Conservation (phyloP, 2,888 invertebrate species). For the Drosophila austrosaltans region DNA sequence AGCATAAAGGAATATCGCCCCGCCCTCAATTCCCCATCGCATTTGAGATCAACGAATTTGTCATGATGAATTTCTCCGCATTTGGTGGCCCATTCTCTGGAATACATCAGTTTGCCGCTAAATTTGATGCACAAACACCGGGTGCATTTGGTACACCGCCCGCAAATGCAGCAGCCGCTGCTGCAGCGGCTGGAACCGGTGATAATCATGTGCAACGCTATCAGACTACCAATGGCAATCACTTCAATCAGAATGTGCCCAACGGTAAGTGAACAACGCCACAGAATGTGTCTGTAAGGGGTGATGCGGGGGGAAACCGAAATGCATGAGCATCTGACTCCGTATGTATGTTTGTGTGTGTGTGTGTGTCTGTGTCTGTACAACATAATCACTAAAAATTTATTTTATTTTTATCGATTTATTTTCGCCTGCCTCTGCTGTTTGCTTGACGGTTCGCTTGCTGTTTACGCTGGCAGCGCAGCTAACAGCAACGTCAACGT, state of each 20-base stretch:
- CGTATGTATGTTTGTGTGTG: slow-evolving; percentile 10
- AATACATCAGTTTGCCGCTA: slow-evolving; percentile 84
- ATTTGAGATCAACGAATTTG: slow-evolving; percentile 46
- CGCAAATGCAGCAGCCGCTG: slow-evolving; percentile 74
- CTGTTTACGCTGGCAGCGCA: slow-evolving; percentile 23
- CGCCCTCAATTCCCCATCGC: slow-evolving; percentile 5
- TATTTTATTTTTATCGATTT: slow-evolving; percentile 79
- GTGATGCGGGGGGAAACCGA: neutral
- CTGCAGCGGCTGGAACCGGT: slow-evolving; percentile 63
- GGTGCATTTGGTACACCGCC: slow-evolving; percentile 83
- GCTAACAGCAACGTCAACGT: slow-evolving; percentile 59
- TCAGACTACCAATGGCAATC: slow-evolving; percentile 83
- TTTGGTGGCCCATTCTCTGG: slow-evolving; percentile 84
- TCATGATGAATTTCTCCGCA: slow-evolving; percentile 84
- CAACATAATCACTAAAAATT: slow-evolving; percentile 78
- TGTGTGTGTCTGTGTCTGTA: slow-evolving; percentile 49
- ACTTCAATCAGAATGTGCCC: slow-evolving; percentile 83
- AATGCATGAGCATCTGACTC: slow-evolving; percentile 48
- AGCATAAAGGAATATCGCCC: slow-evolving; percentile 15
- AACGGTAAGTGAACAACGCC: slow-evolving; percentile 80
- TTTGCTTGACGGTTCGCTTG: slow-evolving; percentile 5
- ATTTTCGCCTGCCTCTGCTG: slow-evolving; percentile 69
- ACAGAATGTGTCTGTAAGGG: slow-evolving; percentile 28
- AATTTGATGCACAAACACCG: slow-evolving; percentile 83
- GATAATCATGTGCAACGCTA: slow-evolving; percentile 83